Evolutionary conservation across 2,113 vertebrate species (phyloP).

Genomic region (Balaeniceps rex): DNA sequence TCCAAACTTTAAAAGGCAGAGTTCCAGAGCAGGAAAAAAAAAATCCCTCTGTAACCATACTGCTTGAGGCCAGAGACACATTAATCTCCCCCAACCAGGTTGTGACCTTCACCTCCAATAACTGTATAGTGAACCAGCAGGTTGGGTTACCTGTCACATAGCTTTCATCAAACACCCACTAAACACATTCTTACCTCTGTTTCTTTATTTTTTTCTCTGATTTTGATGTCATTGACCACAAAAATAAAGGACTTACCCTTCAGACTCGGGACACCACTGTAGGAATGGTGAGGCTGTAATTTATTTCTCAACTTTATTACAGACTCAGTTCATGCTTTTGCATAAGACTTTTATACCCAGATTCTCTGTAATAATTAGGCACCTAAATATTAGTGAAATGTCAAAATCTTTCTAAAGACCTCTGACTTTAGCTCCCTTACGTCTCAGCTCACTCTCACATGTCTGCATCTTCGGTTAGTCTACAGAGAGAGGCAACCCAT

Average conservation of each 20-base stretch:
- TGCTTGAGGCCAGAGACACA: background rate
- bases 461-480: background rate
- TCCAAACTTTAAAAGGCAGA: background rate
- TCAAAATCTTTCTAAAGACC: background rate
- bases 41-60: background rate
- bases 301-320: background rate
- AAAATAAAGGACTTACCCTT: background rate
- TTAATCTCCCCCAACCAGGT: background rate
- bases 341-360: background rate
- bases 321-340: background rate
- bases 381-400: background rate
- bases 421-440: background rate
- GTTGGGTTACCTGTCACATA: background rate
- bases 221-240: background rate
- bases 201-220: background rate
- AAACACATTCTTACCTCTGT: background rate
- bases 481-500: background rate
- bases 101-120: background rate
- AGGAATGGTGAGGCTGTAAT: background rate
- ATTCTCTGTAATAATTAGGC: background rate
- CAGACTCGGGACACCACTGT: background rate
- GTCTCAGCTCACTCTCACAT: background rate
- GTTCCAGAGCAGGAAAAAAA: background rate
- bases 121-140: background rate
- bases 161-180: background rate